Base-by-base conservation (phyloP, 2,797 vertebrate genomes). In the Darevskia mixta region DNA sequence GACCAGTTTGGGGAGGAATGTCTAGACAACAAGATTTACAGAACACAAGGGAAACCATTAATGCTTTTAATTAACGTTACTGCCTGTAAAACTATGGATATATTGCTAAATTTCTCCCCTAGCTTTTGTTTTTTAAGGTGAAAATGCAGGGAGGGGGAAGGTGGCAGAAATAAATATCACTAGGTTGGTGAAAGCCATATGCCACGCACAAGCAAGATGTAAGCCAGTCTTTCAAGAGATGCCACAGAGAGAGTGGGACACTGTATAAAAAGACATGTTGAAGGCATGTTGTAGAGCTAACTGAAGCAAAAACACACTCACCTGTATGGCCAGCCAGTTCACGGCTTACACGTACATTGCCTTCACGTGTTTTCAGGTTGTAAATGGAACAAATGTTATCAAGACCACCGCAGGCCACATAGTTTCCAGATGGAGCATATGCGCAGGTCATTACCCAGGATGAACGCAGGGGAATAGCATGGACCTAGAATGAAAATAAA, bases 321-420 rank as follows among this genome's bases (percentile, higher is more conserved):
- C 99, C 99, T 98, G 99, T 99, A 95, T 99, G 99, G 92, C 99
- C 99, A 2, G 99, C 99, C 95, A 99, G 97, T 92, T 99, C 99
- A 69, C 99, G 98, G 96, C 98, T 99, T 94, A 99, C 99, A 27
- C 98, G 98, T 83, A 99, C 99, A 69, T 99, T 99, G 93, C 99
- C 99, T 97, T 99, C 99, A 32, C 99, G 98, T 93, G 99, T 99
- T 97, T 99, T 99, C 97, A 99, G 98, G 95, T 99, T 99, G 97
- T 99, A 99, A 97, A 99, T 99, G 96, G 99, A 99, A 95, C 99
- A 99, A 95, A 99, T 99, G 97, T 99, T 99, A 96, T 99, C 99
- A 72, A 99, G 97, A 80, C 99, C 99, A 93, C 99, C 99, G 49
- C 99, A 99, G 94, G 99, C 99, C 94, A 99, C 99, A 0, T 99